Base-by-base conservation (phyloP, 2,797 vertebrate species). In the Chaetophractus vellerosus region DNA sequence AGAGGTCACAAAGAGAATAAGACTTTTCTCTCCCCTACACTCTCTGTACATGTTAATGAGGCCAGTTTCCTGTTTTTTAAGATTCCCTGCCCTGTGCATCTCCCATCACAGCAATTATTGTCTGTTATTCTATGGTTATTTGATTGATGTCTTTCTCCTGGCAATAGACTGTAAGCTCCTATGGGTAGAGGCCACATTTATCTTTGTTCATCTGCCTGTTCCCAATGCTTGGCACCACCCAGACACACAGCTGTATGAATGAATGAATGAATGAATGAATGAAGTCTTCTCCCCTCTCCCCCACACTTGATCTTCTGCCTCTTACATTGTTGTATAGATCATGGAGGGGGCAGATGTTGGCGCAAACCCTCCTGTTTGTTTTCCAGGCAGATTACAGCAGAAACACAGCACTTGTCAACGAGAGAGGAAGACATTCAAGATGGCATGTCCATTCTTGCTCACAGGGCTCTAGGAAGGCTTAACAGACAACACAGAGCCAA, bases 321-420 rank as follows among this genome's bases (percentile, higher is more conserved):
- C 52, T 61, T 64, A 92, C 38, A 31, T 2, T 63, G 76, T 72
- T 72, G 63, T 28, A 83, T 9, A 68, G 71, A 41, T 78, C 81
- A 38, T 1, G 33, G 84, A 89, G 48, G 50, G 36, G 50, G 69
- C 87, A 90, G 79, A 61, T 59, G 66, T 69, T 80, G 86, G 92
- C 68, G 80, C 48, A 69, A 28, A 88, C 28, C 86, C 75, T 52
- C 63, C 91, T 95, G 82, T 90, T 95, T 95, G 82, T 90, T 95
- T 93, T 94, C 36, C 85, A 91, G 85, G 89, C 69, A 31, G 64
- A 69, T 92, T 80, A 80, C 50, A 91, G 72, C 8, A 3, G 91
- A 86, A 66, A 84, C 61, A 84, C 1, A 16, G 74, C 18, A 26
- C 33, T 74, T 80, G 76, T 71, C 83, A 82, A 79, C 24, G 26